A percentile compares a stretch with the other conserved stretches of the same genome.
Evolutionary conservation across 2,888 invertebrate species (phyloP).

Genomic region (Phyto melanocephala): DNA sequence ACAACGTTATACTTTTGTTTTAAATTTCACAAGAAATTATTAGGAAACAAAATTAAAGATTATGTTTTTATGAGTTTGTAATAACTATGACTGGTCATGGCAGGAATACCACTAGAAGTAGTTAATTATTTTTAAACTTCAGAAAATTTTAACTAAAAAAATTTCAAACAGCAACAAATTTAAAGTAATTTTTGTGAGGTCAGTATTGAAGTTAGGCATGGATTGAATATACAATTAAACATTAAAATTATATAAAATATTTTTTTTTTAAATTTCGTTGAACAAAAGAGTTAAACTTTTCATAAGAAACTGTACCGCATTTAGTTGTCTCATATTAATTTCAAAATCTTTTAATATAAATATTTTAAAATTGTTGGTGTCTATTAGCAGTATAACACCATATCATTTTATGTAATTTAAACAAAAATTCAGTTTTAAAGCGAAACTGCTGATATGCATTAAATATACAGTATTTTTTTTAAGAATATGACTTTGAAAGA

Average conservation of each 20-base stretch:
- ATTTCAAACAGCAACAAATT: too few relatives aligned
- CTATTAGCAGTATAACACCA: neutral
- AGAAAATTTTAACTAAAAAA: too few relatives aligned
- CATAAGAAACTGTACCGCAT: neutral
- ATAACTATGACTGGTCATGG: too few relatives aligned
- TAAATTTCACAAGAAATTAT: constrained; percentile 3
- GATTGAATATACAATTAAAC: too few relatives aligned
- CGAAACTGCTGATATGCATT: neutral
- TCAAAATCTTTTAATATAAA: neutral
- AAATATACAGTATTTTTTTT: neutral
- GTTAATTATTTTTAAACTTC: too few relatives aligned
- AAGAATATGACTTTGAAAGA: neutral
- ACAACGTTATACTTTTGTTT: constrained; percentile 57
- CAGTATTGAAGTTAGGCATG: too few relatives aligned
- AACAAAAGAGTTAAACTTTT: too few relatives aligned
- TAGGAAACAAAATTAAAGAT: neutral
- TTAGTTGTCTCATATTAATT: neutral
- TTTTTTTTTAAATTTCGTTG: neutral
- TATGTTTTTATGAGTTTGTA: neutral
- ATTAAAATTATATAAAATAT: too few relatives aligned
- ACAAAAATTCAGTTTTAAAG: neutral
- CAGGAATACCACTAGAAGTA: too few relatives aligned
- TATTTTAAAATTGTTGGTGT: neutral
- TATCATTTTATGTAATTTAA: neutral
- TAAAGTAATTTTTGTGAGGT: too few relatives aligned